Evolutionary conservation across 2,888 invertebrate species (phyloP).

Genomic region (Sarcophaga subvicina): DNA sequence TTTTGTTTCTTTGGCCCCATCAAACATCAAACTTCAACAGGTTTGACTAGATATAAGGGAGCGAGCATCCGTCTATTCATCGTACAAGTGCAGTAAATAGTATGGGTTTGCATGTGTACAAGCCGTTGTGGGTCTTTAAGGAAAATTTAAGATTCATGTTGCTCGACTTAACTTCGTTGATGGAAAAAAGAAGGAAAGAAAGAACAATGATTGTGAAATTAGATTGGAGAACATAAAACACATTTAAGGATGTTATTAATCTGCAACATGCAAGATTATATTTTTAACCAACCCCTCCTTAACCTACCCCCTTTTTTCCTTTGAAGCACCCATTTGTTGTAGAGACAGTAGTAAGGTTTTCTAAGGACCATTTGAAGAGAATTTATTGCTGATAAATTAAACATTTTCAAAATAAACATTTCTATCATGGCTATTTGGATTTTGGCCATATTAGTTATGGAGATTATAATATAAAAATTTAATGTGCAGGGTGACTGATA

Average conservation of each 20-base stretch:
- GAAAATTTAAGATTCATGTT: constrained; percentile 5
- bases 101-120: background rate
- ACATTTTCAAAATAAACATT: constrained; percentile 9
- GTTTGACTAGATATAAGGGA: constrained; percentile 34
- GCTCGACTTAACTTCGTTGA: too few relatives aligned
- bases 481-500: background rate
- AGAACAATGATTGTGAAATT: constrained; percentile 23
- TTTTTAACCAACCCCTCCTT: background rate
- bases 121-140: background rate
- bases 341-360: too few relatives aligned
- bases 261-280: constrained; percentile 29
- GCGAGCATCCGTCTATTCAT: background rate
- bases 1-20: background rate
- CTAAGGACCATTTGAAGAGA: constrained; percentile 6
- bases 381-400: constrained; percentile 32
- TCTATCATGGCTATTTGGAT: background rate
- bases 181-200: background rate
- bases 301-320: too few relatives aligned
- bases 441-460: background rate
- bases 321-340: too few relatives aligned
- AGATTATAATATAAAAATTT: background rate
- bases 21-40: constrained; percentile 43
- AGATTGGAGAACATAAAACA: background rate
- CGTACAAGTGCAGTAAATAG: background rate
- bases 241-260: constrained; percentile 46